Conservation (phyloP, 2,797 vertebrate genomes). For the Balearica regulorum region DNA sequence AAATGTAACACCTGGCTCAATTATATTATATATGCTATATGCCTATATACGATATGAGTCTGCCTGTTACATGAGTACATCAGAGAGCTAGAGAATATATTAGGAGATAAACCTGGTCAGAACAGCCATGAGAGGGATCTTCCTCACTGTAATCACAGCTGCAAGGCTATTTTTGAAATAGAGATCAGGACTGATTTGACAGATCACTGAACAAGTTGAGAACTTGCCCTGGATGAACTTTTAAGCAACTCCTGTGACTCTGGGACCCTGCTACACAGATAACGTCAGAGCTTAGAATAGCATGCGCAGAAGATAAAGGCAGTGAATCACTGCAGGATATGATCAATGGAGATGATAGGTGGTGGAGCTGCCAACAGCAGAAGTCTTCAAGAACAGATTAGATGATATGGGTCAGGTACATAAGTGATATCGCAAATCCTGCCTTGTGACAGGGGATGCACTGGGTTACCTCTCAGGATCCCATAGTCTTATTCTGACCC, state of each 20-base stretch:
- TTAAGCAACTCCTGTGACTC: background rate
- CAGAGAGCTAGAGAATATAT: background rate
- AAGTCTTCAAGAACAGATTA: background rate
- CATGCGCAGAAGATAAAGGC: background rate
- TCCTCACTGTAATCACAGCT: background rate
- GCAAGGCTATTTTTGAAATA: background rate
- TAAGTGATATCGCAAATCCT: background rate
- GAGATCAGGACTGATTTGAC: background rate
- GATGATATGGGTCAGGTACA: background rate
- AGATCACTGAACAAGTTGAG: background rate
- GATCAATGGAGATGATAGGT: fast-evolving
- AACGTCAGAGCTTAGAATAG: background rate
- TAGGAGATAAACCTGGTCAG: background rate
- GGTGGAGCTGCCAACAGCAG: background rate
- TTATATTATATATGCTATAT: background rate
- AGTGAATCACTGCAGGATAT: background rate
- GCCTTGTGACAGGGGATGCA: background rate
- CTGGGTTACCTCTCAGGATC: background rate
- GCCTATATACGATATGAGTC: background rate
- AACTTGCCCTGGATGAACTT: background rate
- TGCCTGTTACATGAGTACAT: background rate
- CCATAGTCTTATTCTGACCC: background rate
- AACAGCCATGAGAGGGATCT: background rate
- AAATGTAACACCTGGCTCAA: conserved; percentile 29
- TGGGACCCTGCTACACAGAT: background rate